Conservation (phyloP, 2,797 vertebrate species). For the Pangasius sanitwongsei region DNA sequence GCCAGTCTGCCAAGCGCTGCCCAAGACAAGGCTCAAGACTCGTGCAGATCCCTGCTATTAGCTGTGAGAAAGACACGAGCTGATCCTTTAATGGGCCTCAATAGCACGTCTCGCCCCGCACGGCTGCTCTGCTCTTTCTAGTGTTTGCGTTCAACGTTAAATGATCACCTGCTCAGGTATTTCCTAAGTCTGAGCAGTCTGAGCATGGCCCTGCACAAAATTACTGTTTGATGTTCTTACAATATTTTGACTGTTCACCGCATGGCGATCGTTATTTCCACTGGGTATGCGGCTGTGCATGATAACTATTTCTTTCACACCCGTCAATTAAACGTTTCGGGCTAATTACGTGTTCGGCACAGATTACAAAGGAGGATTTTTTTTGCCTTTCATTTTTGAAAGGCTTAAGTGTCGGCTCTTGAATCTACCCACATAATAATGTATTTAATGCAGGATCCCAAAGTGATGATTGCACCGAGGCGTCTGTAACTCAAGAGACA, state of each 20-base stretch:
- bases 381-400: constrained; percentile 57
- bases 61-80: constrained; percentile 57
- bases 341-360: constrained; percentile 56
- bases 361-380: constrained; percentile 56
- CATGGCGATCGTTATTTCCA: constrained; percentile 56
- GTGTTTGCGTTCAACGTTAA: constrained; percentile 53
- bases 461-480: constrained; percentile 53
- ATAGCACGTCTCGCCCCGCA: constrained; percentile 57
- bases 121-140: constrained; percentile 49
- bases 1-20: constrained; percentile 59
- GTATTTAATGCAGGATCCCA: constrained; percentile 53
- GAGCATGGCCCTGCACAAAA: constrained; percentile 56
- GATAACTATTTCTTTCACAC: constrained; percentile 54
- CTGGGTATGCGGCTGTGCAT: constrained; percentile 50
- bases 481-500: constrained; percentile 45
- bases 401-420: constrained; percentile 51
- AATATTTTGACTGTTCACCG: constrained; percentile 59
- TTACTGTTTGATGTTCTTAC: constrained; percentile 65
- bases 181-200: constrained; percentile 60
- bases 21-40: constrained; percentile 55
- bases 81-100: constrained; percentile 59
- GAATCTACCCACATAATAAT: constrained; percentile 55
- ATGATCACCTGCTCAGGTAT: constrained; percentile 60
- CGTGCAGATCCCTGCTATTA: constrained; percentile 59
- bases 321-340: constrained; percentile 55